Conservation (phyloP, 1,140 invertebrate species). For the Eulimnadia texana region DNA sequence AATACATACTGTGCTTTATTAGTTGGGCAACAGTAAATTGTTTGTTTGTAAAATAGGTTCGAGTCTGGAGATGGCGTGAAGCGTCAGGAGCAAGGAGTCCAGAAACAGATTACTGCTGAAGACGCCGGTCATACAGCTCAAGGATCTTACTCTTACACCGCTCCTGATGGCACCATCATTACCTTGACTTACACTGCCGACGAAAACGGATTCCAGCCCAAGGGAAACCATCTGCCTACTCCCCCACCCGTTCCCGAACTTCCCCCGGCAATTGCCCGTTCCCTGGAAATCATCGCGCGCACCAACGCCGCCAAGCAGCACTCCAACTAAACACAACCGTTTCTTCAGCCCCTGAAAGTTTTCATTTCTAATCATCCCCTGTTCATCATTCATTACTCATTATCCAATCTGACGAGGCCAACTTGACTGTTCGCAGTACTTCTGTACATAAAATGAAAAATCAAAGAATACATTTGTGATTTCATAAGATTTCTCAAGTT, state of each 20-base stretch:
- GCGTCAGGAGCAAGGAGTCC: constrained; percentile 34
- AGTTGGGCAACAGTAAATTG: no score
- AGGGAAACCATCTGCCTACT: constrained; percentile 45
- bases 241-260: constrained; percentile 43
- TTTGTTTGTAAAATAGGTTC: constrained; percentile 14
- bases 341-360: background rate
- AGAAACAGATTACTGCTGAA: constrained; percentile 34
- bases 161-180: constrained; percentile 22
- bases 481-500: no score
- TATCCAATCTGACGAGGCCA: no score
- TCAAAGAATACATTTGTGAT: no score
- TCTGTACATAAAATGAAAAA: no score
- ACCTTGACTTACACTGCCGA: constrained; percentile 41
- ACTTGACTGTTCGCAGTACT: no score
- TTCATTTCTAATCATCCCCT: no score
- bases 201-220: constrained; percentile 46
- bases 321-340: background rate
- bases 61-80: constrained; percentile 36
- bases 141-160: constrained; percentile 41
- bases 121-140: constrained; percentile 37
- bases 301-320: constrained; percentile 12
- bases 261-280: constrained; percentile 5
- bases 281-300: constrained; percentile 11
- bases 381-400: no score
- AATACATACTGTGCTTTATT: no score